Evolutionary conservation across 2,113 vertebrate species (phyloP).

Genomic region (Bufo bufo): DNA sequence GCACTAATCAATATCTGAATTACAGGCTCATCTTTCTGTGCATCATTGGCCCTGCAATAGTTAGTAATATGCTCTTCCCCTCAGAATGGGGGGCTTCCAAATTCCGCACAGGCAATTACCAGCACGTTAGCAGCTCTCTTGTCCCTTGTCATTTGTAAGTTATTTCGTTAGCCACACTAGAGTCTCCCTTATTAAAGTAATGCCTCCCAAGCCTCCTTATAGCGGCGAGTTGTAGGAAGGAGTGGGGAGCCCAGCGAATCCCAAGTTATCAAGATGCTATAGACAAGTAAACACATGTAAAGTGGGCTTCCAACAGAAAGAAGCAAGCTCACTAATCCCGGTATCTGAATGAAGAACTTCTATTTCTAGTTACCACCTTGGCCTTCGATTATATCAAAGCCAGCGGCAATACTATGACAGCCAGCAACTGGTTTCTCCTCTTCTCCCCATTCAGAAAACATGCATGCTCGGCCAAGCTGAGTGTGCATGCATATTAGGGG

Average conservation of each 20-base stretch:
- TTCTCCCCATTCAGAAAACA: too few relatives aligned
- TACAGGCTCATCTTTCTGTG: neutral
- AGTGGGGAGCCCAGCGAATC: neutral
- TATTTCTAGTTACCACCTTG: neutral
- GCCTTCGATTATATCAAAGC: neutral
- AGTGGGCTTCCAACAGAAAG: neutral
- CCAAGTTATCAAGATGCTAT: neutral
- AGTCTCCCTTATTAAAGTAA: conserved; percentile 5
- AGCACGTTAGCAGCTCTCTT: neutral
- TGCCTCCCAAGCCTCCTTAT: conserved; percentile 15
- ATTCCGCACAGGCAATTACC: conserved; percentile 5
- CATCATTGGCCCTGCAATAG: neutral
- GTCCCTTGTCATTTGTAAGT: conserved; percentile 29
- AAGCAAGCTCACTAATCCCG: neutral
- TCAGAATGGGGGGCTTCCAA: neutral
- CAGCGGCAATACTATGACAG: neutral
- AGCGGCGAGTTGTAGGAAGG: neutral
- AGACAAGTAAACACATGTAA: neutral
- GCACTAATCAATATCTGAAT: neutral
- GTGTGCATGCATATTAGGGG: too few relatives aligned
- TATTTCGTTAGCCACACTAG: conserved; percentile 24
- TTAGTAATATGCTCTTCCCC: neutral
- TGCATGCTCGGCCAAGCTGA: too few relatives aligned
- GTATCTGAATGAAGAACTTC: neutral
- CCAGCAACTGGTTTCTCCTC: neutral